Conservation (phyloP, 2,888 invertebrate species). For the Dryadula phaetusa region DNA sequence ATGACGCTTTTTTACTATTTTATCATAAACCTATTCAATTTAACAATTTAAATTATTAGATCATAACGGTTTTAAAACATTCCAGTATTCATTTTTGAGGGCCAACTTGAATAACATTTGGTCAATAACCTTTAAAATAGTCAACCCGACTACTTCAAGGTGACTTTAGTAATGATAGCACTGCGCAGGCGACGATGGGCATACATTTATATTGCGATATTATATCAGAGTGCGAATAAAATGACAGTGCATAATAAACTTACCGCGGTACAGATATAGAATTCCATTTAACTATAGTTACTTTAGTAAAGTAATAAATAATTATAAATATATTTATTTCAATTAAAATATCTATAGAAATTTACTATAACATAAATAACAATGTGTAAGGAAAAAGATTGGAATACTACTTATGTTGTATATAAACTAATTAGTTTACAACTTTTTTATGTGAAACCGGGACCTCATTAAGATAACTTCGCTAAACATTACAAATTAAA, state of each 20-base stretch:
- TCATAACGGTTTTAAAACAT: conserved; percentile 20
- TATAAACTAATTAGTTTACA: not conserved
- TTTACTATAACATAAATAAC: not conserved
- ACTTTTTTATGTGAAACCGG: conserved; percentile 9
- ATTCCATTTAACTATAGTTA: not conserved
- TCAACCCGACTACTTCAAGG: conserved; percentile 34
- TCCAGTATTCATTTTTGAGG: conserved; percentile 25
- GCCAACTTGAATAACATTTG: conserved; percentile 27
- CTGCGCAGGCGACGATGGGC: conserved; percentile 34
- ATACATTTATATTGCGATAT: conserved; percentile 21
- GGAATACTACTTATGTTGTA: not conserved
- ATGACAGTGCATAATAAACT: conserved; percentile 11
- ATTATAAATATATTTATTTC: not conserved
- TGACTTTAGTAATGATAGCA: conserved; percentile 37
- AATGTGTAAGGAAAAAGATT: not conserved
- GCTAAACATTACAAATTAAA: not conserved
- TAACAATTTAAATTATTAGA: not conserved
- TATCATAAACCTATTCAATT: no score
- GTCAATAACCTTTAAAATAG: conserved; percentile 43
- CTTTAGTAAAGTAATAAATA: not conserved
- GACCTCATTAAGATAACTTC: conserved; percentile 10
- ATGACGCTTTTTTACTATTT: no score
- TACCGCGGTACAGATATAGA: not conserved
- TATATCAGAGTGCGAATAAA: conserved; percentile 23
- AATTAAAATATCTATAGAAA: not conserved